Evolutionary conservation across 1,140 invertebrate species (phyloP).

Genomic region (Danaus melanippus): DNA sequence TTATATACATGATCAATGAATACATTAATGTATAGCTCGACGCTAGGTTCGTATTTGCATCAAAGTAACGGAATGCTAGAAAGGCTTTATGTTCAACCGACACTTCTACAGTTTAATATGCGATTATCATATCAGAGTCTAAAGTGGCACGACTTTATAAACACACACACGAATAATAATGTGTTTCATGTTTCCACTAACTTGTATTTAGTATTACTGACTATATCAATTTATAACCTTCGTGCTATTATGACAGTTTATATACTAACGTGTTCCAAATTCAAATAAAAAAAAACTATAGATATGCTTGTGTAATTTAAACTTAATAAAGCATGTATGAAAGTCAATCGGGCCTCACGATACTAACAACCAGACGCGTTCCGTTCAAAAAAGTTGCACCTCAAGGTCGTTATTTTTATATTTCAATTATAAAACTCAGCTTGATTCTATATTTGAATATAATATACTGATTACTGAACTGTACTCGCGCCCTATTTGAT

Average conservation of each 20-base stretch:
- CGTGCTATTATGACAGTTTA: too few species aligned
- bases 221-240: too few species aligned
- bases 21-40: conserved; percentile 7
- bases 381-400: conserved; percentile 33
- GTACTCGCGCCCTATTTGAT: too few species aligned
- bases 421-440: conserved; percentile 30
- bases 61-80: conserved; percentile 19
- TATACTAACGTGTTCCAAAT: too few species aligned
- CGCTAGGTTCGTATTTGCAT: conserved; percentile 18
- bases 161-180: conserved; percentile 14
- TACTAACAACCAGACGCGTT: conserved; percentile 21
- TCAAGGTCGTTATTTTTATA: conserved; percentile 35
- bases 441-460: conserved; percentile 10
- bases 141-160: conserved; percentile 22
- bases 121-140: conserved; percentile 25
- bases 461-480: too few species aligned
- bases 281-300: too few species aligned
- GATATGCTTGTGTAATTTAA: background rate
- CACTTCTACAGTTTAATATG: conserved; percentile 22
- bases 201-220: background rate
- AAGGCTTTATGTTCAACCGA: conserved; percentile 14
- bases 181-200: conserved; percentile 22
- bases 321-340: conserved; percentile 1
- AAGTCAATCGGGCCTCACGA: conserved; percentile 24
- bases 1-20: conserved; percentile 9